A percentile compares a stretch with the other conserved stretches of the same genome.
These are phyloP conservation scores for Spodoptera litura DNA, from an alignment of 1,140 invertebrate genomes.

Conservation along the genomic window DNA sequence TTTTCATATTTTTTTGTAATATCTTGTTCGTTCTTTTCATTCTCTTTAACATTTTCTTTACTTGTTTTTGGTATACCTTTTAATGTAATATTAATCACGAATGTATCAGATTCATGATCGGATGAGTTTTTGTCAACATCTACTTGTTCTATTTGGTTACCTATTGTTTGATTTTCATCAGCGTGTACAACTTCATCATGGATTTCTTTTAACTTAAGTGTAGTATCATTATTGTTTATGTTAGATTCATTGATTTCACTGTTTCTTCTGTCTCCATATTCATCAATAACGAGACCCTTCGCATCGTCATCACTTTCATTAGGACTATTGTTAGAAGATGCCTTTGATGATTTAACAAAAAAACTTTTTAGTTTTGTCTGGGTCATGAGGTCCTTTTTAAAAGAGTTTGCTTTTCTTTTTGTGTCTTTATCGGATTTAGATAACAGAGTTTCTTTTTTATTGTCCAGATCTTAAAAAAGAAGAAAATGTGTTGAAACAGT, in stretches of 20 bases:
- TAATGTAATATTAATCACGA: constrained; percentile 80
- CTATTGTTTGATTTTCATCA: constrained; percentile 39
- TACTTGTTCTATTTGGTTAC: background rate
- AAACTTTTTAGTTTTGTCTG: constrained; percentile 78
- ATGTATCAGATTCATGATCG: constrained; percentile 62
- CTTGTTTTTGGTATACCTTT: constrained; percentile 71
- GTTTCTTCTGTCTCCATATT: constrained; percentile 53
- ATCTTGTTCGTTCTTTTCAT: constrained; percentile 48
- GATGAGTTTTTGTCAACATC: background rate
- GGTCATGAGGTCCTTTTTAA: constrained; percentile 74
- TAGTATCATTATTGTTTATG: constrained; percentile 66
- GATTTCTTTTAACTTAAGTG: constrained; percentile 65
- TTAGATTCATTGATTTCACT: constrained; percentile 18
- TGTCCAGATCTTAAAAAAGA: constrained; percentile 52
- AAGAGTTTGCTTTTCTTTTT: constrained; percentile 79
- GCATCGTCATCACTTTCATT: constrained; percentile 70
- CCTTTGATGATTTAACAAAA: constrained; percentile 67
- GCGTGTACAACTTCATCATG: constrained; percentile 35
- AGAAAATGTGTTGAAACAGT: background rate
- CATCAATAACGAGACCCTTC: constrained; percentile 68
- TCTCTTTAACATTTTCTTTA: constrained; percentile 46
- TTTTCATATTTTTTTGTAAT: constrained; percentile 45
- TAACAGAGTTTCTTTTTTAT: constrained; percentile 61
- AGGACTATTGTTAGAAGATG: constrained; percentile 53
- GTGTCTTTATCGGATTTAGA: constrained; percentile 78